Evolutionary conservation across 2,888 invertebrate species (phyloP), one percentile per base, ranked within the genome.

Genomic region (Xestia xanthographa): DNA sequence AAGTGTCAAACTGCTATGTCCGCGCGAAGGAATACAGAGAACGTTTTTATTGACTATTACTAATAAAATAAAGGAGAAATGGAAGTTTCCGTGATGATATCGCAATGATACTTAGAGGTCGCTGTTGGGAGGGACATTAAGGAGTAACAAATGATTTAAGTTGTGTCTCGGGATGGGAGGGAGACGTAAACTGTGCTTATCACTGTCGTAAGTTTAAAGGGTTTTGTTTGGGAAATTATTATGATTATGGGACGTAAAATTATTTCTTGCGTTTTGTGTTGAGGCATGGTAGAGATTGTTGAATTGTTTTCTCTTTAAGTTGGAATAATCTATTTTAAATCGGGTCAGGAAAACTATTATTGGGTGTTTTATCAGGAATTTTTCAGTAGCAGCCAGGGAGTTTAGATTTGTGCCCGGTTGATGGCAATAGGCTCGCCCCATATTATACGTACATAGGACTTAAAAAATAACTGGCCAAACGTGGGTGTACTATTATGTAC

Each of bases 31-130:
- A 92, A 94, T 93, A 93, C 91, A 92, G 91, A 89, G 91, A 90
- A 91, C 89, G 89, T 89, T 93, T 94, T 94, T 95, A 94, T 93
- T 91, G 93, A 91, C 92, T 92, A 92, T 93, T 90, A 88, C 87
- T 91, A 92, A 92, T 93, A 93, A 93, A 93, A 94, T 94, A 92
- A 92, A 91, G 90, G 91, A 88, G 88, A 86, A 88, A 88, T 87
- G 80, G 82, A 83, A 83, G 83, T 79, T 85, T 87, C 85, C 82
- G 87, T 86, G 83, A 90, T 84, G 87, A 88, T 87, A 88, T 83
- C 82, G 80, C 85, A 84, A 82, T 87, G 82, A 85, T 80, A 89
- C 81, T 87, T 84, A 78, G 82, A 86, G 86, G 81, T 84, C 77
- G 77, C 67, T 73, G 75, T 74, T 71, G 73, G 85, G 62, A 45